Base-by-base conservation (phyloP, 2,888 invertebrate species). In the Leistus spinibarbis region DNA sequence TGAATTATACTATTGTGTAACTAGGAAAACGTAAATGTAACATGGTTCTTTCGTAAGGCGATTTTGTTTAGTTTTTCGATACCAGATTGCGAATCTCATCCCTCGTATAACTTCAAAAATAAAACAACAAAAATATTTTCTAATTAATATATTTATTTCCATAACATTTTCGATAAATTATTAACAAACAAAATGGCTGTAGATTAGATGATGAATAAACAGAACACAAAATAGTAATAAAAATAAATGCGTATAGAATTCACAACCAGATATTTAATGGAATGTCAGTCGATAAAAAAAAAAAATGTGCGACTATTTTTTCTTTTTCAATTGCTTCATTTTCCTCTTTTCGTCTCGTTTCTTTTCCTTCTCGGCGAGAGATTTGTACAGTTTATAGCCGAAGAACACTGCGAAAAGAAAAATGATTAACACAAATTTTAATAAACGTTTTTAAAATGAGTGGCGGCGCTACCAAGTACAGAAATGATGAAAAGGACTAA, bases 361-460 rank as follows among this genome's bases (percentile, higher is more conserved):
- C 77, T 87, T 86, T 80, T 95, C 92, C 82, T 94, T 93, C 23
- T 94, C 94, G 79, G 90, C 90, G 79, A 95, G 87, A 71, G 93
- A 93, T 85, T 91, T 92, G 86, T 94, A 93, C 69, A 96, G 87
- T 85, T 94, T 95, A 87, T 94, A 95, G 77, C 93, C 93, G 86
- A 96, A 94, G 87, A 95, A 94, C 77, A 91, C 96, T 96, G 90
- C 7, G 91, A 92, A 76, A 78, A 13, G 9, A 60, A 5, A 16
- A 13, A 19, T 16, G 20, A 60, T 3, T 19, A 17, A 60, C 17
- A 1, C 40, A 40, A 40, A 7, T 40, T 40, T 40, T 10, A 40
- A 40, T 40, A n/a, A n/a, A n/a, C 17, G 54, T 17, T 19, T 19
- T 3, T 60, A 20, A 22, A n/a, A 10, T 60, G 5, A 64, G 27